Evolutionary conservation across 2,113 vertebrate species (phyloP).

Genomic region (Coracopsis vasa): DNA sequence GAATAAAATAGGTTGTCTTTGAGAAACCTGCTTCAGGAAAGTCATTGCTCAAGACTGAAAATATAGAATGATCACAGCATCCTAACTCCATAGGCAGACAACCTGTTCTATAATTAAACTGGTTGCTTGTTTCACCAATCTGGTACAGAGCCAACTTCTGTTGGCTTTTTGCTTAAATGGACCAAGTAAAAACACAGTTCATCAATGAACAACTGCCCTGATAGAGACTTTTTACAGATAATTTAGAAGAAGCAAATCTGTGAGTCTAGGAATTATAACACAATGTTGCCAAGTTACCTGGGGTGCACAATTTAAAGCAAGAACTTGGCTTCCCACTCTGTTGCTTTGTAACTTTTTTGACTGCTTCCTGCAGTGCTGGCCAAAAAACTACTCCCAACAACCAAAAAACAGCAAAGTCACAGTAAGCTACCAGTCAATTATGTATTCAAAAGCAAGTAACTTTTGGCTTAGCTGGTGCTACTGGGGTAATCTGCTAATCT

Average conservation of each 20-base stretch:
- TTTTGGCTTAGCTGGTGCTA: not conserved
- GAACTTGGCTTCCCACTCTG: not conserved
- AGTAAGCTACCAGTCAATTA: not conserved
- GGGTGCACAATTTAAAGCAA: not conserved
- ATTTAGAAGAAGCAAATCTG: not conserved
- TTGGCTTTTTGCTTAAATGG: not conserved
- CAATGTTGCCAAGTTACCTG: not conserved
- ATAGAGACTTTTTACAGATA: not conserved
- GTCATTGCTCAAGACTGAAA: not conserved
- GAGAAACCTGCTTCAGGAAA: not conserved
- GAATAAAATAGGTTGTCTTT: not conserved
- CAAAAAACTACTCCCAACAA: not conserved
- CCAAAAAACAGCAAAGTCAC: not conserved
- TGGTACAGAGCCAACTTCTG: not conserved
- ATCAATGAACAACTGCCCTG: not conserved
- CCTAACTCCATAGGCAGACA: not conserved
- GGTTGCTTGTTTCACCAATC: not conserved
- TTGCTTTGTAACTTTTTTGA: not conserved
- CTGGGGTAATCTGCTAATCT: not conserved
- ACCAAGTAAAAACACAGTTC: not conserved
- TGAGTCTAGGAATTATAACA: not conserved
- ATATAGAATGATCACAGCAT: not conserved
- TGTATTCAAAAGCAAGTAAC: not conserved
- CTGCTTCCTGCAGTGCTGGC: not conserved
- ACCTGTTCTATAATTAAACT: not conserved